Conservation (phyloP, 1,140 invertebrate species). For the Drosophila triauraria region DNA sequence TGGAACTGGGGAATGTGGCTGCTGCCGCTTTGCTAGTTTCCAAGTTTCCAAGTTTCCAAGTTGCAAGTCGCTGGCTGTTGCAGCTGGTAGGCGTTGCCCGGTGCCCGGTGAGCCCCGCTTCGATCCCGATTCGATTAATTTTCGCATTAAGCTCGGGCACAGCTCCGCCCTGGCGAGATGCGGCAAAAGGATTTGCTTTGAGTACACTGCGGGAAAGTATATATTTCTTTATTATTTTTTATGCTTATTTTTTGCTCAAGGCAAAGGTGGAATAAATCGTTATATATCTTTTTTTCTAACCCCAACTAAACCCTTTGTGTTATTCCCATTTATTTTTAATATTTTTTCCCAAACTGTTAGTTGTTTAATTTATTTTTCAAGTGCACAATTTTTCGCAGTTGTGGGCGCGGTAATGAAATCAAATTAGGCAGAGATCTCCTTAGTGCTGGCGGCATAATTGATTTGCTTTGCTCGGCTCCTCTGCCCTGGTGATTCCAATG, state of each 20-base stretch:
- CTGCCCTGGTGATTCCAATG: not conserved
- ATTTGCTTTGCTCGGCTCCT: constrained; percentile 50
- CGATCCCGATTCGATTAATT: constrained; percentile 85
- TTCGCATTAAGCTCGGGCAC: constrained; percentile 80
- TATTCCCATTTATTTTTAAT: not conserved
- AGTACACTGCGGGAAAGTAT: constrained; percentile 1
- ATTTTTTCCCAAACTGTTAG: not conserved
- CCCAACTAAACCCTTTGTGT: no score
- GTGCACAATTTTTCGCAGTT: constrained; percentile 53
- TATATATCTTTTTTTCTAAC: not conserved
- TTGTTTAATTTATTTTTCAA: not conserved
- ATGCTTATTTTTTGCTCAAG: no score
- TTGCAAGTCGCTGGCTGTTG: constrained; percentile 12
- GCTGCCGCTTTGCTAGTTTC: constrained; percentile 42
- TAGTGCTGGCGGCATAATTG: constrained; percentile 58
- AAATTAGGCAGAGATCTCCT: constrained; percentile 80
- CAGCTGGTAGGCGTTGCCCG: constrained; percentile 57
- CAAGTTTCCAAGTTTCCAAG: not conserved
- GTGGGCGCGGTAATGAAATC: constrained; percentile 85
- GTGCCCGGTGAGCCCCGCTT: constrained; percentile 33
- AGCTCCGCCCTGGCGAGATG: constrained; percentile 64
- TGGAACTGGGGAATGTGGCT: constrained; percentile 49
- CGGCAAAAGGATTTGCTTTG: constrained; percentile 32
- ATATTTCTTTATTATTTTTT: not conserved
- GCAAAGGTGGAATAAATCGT: no score